These are phyloP conservation scores for Pardosa pseudoannulata DNA, from an alignment of 2,888 invertebrate genomes.

Conservation along the genomic window DNA sequence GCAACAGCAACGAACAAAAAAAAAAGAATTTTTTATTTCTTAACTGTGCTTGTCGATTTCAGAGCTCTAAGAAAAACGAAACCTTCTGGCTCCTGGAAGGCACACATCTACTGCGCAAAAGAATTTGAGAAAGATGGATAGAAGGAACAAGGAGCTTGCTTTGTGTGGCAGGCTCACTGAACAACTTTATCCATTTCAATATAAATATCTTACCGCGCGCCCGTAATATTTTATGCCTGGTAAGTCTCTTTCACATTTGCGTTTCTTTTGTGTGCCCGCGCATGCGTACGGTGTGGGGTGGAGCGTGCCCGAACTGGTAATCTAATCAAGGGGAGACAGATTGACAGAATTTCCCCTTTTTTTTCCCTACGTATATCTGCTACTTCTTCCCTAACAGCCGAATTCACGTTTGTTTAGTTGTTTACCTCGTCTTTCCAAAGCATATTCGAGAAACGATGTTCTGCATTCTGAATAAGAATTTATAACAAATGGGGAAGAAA, in stretches of 20 bases:
- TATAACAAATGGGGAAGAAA: neutral
- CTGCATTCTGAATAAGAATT: neutral
- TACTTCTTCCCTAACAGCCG: neutral
- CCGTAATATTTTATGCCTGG: slow-evolving; percentile 64
- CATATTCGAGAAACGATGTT: neutral
- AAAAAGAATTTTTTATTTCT: neutral
- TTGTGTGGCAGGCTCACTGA: slow-evolving; percentile 40
- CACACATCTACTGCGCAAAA: slow-evolving; percentile 9
- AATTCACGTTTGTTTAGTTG: slow-evolving; percentile 10
- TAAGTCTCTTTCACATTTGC: slow-evolving; percentile 61
- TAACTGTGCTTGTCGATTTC: slow-evolving; percentile 6
- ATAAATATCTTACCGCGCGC: slow-evolving; percentile 54
- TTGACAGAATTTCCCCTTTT: slow-evolving; percentile 34
- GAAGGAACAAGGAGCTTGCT: slow-evolving; percentile 20
- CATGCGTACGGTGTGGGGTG: neutral
- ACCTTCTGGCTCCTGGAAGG: neutral
- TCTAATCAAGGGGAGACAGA: slow-evolving; percentile 49
- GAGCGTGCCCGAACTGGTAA: slow-evolving; percentile 57
- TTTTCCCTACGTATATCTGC: slow-evolving; percentile 16
- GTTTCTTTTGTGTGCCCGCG: slow-evolving; percentile 32
- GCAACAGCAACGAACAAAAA: neutral
- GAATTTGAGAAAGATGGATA: neutral
- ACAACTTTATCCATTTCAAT: slow-evolving; percentile 67
- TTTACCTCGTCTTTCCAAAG: neutral
- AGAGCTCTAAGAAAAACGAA: neutral